phyloP scores from a whole-genome alignment of 2,113 vertebrate genomes.

The Tor tambroides region DNA sequence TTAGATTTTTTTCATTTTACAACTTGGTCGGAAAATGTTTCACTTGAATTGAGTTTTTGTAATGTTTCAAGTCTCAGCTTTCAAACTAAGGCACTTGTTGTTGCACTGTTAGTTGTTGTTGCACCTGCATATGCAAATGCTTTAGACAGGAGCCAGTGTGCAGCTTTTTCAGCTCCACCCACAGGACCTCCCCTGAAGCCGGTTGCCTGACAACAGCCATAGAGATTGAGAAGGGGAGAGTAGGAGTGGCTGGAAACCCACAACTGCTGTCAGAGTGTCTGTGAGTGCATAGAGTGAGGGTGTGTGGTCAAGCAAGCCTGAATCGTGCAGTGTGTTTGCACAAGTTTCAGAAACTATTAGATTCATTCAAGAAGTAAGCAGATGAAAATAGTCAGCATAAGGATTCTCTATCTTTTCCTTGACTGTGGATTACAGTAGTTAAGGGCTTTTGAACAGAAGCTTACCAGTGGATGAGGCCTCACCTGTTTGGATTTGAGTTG shows the following conservation, averaged over 20 bases:
- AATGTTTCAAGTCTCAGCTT: background rate
- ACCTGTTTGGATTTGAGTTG: constrained; percentile 34
- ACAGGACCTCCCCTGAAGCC: constrained; percentile 11
- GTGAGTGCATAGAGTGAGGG: background rate
- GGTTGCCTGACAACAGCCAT: constrained; percentile 43
- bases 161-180: constrained; percentile 28
- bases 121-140: constrained; percentile 41
- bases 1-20: background rate
- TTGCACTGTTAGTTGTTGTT: too few species aligned
- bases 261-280: constrained; percentile 21
- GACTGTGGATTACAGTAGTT: background rate
- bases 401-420: background rate
- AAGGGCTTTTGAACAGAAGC: background rate
- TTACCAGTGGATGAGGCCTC: constrained; percentile 8
- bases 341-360: background rate
- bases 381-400: background rate
- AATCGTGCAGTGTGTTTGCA: background rate
- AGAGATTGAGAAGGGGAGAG: constrained; percentile 34
- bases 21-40: background rate
- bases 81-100: background rate
- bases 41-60: background rate
- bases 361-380: background rate
- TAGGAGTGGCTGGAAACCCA: constrained; percentile 21
- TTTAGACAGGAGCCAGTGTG: background rate
- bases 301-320: background rate